Percentiles rank a stretch among this genome's conserved stretches.
These are phyloP conservation scores for Sinelater perroti DNA, from an alignment of 2,888 invertebrate species.

Conservation along the genomic window DNA sequence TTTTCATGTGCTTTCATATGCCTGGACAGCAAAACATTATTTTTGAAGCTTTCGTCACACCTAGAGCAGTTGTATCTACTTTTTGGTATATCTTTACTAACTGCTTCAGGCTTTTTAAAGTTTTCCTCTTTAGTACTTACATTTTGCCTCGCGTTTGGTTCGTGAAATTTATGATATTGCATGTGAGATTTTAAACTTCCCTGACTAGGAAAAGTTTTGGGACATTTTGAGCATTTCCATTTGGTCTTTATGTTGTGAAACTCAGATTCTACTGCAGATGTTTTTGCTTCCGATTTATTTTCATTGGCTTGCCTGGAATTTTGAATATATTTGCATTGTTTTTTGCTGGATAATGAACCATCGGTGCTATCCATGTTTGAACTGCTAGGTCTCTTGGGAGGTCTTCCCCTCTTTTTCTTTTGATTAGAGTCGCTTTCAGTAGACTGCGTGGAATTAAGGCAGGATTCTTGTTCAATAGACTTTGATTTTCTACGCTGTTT, in stretches of 20 bases:
- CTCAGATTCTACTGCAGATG: background rate
- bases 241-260: slow-evolving; percentile 21
- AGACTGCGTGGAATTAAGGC: background rate
- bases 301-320: slow-evolving; percentile 27
- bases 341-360: slow-evolving; percentile 15
- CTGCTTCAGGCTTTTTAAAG: background rate
- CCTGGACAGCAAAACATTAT: slow-evolving; percentile 49
- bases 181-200: slow-evolving; percentile 56
- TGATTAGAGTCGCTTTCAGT: background rate
- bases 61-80: slow-evolving; percentile 51
- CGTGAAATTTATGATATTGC: slow-evolving; percentile 53
- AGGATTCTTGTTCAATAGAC: background rate
- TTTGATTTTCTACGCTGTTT: background rate
- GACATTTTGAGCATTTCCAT: slow-evolving; percentile 52
- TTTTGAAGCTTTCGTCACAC: slow-evolving; percentile 53
- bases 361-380: background rate
- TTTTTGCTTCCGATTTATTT: slow-evolving; percentile 46
- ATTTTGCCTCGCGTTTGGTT: slow-evolving; percentile 22
- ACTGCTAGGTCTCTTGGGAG: slow-evolving; percentile 19
- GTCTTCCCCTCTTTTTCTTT: slow-evolving; percentile 26
- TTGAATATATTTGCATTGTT: slow-evolving; percentile 30
- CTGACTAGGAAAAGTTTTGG: slow-evolving; percentile 57
- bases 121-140: background rate
- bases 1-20: slow-evolving; percentile 45
- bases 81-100: slow-evolving; percentile 13